Evolutionary conservation across 2,113 vertebrate genomes (phyloP), one percentile per base, ranked within the genome.

Genomic region (Spea multiplicata): DNA sequence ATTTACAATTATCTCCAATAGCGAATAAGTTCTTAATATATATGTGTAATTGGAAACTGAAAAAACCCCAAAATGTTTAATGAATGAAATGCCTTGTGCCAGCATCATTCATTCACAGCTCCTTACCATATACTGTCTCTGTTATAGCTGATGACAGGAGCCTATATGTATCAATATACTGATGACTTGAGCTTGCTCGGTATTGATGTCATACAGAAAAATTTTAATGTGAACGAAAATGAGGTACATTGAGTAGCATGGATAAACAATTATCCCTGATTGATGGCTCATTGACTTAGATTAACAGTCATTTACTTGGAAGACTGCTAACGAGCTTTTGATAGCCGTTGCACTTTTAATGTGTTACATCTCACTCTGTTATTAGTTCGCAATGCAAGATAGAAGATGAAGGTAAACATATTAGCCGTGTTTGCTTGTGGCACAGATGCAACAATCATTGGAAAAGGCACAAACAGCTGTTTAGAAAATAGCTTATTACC

Each of bases 231-330:
- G 55, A 59, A 59, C 30, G 30, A 59, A 59, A 12, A 59, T 59
- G 55, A 59, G 55, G 44, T 57, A 44, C 47, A 57, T 76, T 76
- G 64, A 66, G 10, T 45, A 52, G 52, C 47, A 76, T 44, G 62
- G 49, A 68, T 44, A 47, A 67, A 76, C 74, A 57, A 47, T 76
- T 76, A 67, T 76, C 74, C 9, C 74, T 67, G 44, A 59, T 30
- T 68, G 52, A 76, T 66, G 65, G 65, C 50, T 76, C 65, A 76
- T 76, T 75, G 65, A 46, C 65, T 76, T 57, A 55, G 50, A 76
- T 68, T 66, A 76, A 76, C 64, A 76, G 64, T 76, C 53, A 67
- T 76, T 67, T 66, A 75, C 64, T 75, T 66, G 61, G 61, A 68
- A 47, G 50, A 53, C 14, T 10, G 74, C 65, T 76, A 76, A 76